Evolutionary conservation across 2,888 invertebrate genomes (phyloP), one percentile per base, ranked within the genome.

Genomic region (Formica aserva): DNA sequence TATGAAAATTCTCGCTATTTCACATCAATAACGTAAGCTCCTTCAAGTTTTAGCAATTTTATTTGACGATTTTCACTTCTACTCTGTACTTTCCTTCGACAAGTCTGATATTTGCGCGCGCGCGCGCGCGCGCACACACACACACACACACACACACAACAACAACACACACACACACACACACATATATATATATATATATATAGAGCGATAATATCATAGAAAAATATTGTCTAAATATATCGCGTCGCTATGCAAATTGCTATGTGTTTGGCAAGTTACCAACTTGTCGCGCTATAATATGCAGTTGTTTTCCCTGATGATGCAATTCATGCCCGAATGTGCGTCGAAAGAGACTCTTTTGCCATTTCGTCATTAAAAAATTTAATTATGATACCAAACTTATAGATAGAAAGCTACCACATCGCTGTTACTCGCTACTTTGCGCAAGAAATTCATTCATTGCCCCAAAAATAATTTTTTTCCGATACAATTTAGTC

Each of bases 211-310:
- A 66, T 41, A 32, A 5, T 52, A 3, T 32, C 9, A 57, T 77
- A 55, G 66, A 78, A 41, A 71, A 55, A 57, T 78, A 69, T 15
- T 22, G 45, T 45, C 45, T 35, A 60, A 78, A 72, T 78, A 72
- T 71, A 60, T 45, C 62, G 4, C n/a, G 41, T 13, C 29, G 22
- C 41, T 78, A 60, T 62, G 60, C 3, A 67, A 67, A 77, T 67
- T 22, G 29, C 35, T n/a, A 8, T 52, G 15, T n/a, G 13, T 60
- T 32, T 72, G 78, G 74, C 75, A 13, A 74, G 45, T 22, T 18
- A 62, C 9, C 78, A 78, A 78, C 60, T 45, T 60, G 45, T 48
- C 41, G 2, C n/a, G 5, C 22, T 60, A 29, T 15, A 15, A 32
- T 22, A 69, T 9, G 13, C 52, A 55, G 55, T 67, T 69, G 38